These are phyloP conservation scores for Augochlorella aurata DNA, from an alignment of 2,888 invertebrate genomes.

Conservation along the genomic window DNA sequence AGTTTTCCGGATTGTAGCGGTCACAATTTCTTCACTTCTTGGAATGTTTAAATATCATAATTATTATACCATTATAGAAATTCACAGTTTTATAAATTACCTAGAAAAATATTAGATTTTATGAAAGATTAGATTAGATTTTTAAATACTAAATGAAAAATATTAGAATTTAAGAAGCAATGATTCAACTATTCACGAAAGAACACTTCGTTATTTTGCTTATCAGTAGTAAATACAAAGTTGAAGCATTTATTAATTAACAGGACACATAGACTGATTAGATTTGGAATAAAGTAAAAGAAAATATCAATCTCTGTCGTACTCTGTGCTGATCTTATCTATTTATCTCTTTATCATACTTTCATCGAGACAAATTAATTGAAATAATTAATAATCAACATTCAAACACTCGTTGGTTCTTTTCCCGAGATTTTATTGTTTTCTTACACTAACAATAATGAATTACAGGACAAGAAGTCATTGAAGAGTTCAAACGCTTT, in stretches of 20 bases:
- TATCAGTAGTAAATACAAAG: too few species aligned
- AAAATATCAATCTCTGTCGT: not conserved
- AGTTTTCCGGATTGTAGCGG: too few species aligned
- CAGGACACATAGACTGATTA: not conserved
- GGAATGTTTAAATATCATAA: too few species aligned
- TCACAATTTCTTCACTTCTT: too few species aligned
- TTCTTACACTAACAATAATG: not conserved
- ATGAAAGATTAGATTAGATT: too few species aligned
- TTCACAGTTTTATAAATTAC: too few species aligned
- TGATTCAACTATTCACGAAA: not conserved
- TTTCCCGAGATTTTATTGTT: not conserved
- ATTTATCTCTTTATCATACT: not conserved
- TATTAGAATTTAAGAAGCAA: not conserved
- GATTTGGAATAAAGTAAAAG: not conserved
- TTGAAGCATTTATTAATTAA: not conserved
- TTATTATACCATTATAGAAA: too few species aligned
- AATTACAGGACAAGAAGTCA: constrained; percentile 10
- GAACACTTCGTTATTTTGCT: too few species aligned
- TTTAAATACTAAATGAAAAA: too few species aligned
- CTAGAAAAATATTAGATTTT: too few species aligned
- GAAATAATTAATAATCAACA: not conserved
- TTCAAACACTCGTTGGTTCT: not conserved
- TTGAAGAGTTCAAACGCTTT: constrained; percentile 4
- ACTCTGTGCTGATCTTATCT: not conserved
- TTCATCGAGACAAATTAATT: not conserved